Percentiles rank a stretch among this genome's conserved stretches.
Evolutionary conservation across 1,140 invertebrate genomes (phyloP).

Genomic region (Philotrypesis tridentata): DNA sequence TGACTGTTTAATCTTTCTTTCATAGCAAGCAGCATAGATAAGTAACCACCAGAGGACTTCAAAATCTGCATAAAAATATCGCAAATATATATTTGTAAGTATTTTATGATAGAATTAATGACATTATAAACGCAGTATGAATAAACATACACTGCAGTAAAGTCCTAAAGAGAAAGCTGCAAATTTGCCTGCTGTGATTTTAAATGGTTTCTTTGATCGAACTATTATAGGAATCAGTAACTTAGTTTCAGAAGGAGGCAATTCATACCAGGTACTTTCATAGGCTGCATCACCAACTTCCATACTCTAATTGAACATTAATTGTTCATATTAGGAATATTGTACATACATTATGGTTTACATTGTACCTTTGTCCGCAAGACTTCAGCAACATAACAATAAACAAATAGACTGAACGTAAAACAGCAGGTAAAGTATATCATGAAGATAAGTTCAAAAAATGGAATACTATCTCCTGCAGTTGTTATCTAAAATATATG

Average conservation of each 20-base stretch:
- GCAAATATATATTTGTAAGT: not conserved
- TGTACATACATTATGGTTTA: not conserved
- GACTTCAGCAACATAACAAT: slow-evolving; percentile 43
- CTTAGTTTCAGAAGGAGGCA: slow-evolving; percentile 46
- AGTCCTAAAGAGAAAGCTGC: slow-evolving; percentile 52
- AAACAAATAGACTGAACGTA: slow-evolving; percentile 32
- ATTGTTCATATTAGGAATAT: not conserved
- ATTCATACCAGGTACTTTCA: slow-evolving; percentile 60
- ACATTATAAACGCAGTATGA: not conserved
- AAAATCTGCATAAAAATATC: slow-evolving; percentile 53
- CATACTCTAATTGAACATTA: slow-evolving; percentile 54
- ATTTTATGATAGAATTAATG: not conserved
- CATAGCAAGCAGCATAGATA: slow-evolving; percentile 54
- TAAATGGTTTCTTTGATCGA: slow-evolving; percentile 55
- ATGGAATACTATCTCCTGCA: not conserved
- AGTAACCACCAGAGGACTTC: slow-evolving; percentile 56
- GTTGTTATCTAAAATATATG: slow-evolving; percentile 31
- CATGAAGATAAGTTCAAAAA: slow-evolving; percentile 49
- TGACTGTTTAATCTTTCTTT: slow-evolving; percentile 36
- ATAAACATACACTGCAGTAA: slow-evolving; percentile 52
- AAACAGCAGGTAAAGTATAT: slow-evolving; percentile 26
- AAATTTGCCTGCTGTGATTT: slow-evolving; percentile 62
- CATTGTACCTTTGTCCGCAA: slow-evolving; percentile 38
- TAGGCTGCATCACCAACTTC: slow-evolving; percentile 57
- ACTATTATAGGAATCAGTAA: slow-evolving; percentile 58